Conservation (phyloP, 2,888 invertebrate species). For the Phyllotreta striolata region DNA sequence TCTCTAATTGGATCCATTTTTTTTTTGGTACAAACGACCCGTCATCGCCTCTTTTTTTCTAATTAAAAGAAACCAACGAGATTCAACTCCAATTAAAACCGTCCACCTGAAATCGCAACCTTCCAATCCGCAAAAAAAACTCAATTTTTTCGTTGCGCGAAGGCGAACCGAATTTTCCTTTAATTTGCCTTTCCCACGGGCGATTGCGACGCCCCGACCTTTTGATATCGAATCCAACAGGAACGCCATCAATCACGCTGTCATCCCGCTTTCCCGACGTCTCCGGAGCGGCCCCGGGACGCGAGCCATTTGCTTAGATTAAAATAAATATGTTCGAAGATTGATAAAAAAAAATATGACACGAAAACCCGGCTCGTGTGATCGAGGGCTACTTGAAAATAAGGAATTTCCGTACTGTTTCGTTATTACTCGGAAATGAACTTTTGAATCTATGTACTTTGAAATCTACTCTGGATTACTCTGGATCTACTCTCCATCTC, state of each 20-base stretch:
- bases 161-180: conserved; percentile 20
- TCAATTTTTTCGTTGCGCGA: conserved; percentile 3
- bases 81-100: conserved; percentile 10
- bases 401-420: too few relatives aligned
- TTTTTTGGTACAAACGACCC: too few relatives aligned
- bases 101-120: conserved; percentile 6
- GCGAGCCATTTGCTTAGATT: conserved; percentile 21
- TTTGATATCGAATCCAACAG: conserved; percentile 22
- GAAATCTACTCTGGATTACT: too few relatives aligned
- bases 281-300: conserved; percentile 11
- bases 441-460: too few relatives aligned
- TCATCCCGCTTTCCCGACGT: conserved; percentile 26
- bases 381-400: conserved; percentile 3
- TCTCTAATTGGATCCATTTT: too few relatives aligned
- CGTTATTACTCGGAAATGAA: too few relatives aligned
- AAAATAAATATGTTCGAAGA: conserved; percentile 25
- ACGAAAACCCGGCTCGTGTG: conserved; percentile 7
- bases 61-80: not conserved
- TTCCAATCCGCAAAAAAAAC: conserved; percentile 8
- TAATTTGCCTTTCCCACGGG: conserved; percentile 19
- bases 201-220: conserved; percentile 16
- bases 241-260: conserved; percentile 24
- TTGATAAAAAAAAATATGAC: conserved; percentile 10
- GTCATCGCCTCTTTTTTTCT: not conserved
- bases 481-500: too few relatives aligned